Percentiles rank a stretch among this genome's conserved stretches.
Conservation (phyloP, 1,140 invertebrate genomes). For the Ceratina calcarata region DNA sequence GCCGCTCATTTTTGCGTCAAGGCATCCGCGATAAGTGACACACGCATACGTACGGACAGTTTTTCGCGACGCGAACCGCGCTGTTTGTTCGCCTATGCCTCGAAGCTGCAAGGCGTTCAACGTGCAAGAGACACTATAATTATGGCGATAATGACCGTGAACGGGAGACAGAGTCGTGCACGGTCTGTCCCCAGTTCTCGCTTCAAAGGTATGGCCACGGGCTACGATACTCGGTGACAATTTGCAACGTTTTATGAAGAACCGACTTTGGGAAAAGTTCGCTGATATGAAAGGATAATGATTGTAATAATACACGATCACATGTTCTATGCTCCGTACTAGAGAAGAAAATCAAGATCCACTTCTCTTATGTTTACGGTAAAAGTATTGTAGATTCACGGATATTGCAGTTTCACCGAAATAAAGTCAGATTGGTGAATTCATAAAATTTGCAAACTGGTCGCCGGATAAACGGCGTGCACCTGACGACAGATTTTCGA, state of each 20-base stretch:
- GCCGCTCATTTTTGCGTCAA: constrained; percentile 31
- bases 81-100: constrained; percentile 39
- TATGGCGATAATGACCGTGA: constrained; percentile 61
- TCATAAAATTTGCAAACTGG: not conserved
- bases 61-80: constrained; percentile 39
- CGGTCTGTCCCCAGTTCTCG: constrained; percentile 14
- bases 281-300: too few relatives aligned
- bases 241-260: not conserved
- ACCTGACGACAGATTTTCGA: not conserved
- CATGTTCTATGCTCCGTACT: too few relatives aligned
- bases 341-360: too few relatives aligned
- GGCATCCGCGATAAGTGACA: constrained; percentile 52
- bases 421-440: not conserved
- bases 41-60: constrained; percentile 38
- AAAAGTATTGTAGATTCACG: too few relatives aligned
- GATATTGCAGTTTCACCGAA: too few relatives aligned
- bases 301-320: too few relatives aligned
- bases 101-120: constrained; percentile 49
- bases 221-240: not conserved
- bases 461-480: not conserved
- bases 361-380: too few relatives aligned
- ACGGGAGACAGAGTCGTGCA: constrained; percentile 46
- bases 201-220: not conserved
- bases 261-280: not conserved
- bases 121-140: constrained; percentile 60